Evolutionary conservation across 2,113 vertebrate species (phyloP).

Genomic region (Pangasianodon hypophthalmus): DNA sequence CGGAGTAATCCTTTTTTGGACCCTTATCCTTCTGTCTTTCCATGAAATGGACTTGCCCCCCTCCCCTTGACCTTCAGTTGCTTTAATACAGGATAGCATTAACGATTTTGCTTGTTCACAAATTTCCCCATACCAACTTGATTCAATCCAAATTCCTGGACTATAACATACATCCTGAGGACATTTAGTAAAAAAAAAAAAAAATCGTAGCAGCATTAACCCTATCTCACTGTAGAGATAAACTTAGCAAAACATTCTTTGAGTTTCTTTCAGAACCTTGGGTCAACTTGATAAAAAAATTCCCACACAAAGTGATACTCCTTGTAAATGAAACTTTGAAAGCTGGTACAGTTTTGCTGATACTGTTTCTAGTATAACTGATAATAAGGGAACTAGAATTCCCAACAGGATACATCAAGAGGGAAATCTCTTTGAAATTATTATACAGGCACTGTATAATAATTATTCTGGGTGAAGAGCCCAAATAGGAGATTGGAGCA

Average conservation of each 20-base stretch:
- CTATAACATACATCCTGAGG: not conserved
- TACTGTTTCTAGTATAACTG: not conserved
- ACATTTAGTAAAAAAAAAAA: not conserved
- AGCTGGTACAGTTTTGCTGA: not conserved
- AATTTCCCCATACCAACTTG: not conserved
- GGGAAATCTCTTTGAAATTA: too few species aligned
- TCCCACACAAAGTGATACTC: not conserved
- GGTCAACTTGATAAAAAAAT: not conserved
- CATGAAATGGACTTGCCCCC: not conserved
- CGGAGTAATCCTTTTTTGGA: not conserved
- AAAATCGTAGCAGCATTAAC: not conserved
- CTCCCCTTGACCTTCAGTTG: not conserved
- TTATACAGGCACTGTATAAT: not conserved
- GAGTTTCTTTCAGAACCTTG: not conserved
- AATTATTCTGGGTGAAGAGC: not conserved
- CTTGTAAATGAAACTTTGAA: not conserved
- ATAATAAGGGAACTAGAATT: not conserved
- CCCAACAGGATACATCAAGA: not conserved
- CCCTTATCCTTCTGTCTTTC: conserved; percentile 3
- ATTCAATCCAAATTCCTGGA: conserved; percentile 7
- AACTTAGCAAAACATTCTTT: not conserved
- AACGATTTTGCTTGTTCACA: not conserved
- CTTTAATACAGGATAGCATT: not conserved
- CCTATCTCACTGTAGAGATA: not conserved
- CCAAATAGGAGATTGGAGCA: not conserved